Evolutionary conservation across 2,888 invertebrate species (phyloP), one percentile per base, ranked within the genome.

Genomic region (Marronus borbonicus): DNA sequence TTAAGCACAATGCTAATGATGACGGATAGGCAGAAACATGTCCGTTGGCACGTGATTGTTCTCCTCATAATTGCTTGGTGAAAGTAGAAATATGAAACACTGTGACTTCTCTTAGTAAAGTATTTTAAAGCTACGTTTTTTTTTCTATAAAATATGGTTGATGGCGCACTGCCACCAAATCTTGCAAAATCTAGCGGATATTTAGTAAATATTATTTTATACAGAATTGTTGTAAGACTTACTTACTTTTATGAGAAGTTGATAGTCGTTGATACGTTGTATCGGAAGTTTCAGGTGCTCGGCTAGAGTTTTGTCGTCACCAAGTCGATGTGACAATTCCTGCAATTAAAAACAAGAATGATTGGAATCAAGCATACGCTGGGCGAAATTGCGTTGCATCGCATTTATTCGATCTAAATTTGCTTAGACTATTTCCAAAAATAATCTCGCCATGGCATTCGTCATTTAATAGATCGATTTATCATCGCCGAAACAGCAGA

Each of bases 261-360:
- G 97, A 89, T 98, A 98, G 91, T 98, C 97, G 93, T 97, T 97
- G 89, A 98, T 97, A 88, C 98, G 93, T 91, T 97, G 97, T 87
- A 97, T 95, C 84, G 98, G 97, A 85, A 97, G 93, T 90, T 97
- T 96, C 84, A 98, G 92, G 90, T 98, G 97, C 89, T 97, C 97
- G 85, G 94, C 91, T 85, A 97, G 92, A 84, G 93, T 94, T 90
- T 97, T 97, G 89, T 96, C 96, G 93, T 97, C 97, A 86, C 94
- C 93, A 86, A 96, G 92, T 87, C 93, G 93, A 86, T 94, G 93
- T 89, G 96, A 94, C 90, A 95, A 91, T 88, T 94, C 94, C 97
- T 97, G 90, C 60, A 90, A 89, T 81, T 84, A 79, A 80, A 24
- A 80, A 82, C 78, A 62, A 65, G 77, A 24, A n/a, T 60, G n/a